Evolutionary conservation across 37 sponge, comb jelly and placozoan species (phyloP).

Genomic region (Dysidea cf. avara): DNA sequence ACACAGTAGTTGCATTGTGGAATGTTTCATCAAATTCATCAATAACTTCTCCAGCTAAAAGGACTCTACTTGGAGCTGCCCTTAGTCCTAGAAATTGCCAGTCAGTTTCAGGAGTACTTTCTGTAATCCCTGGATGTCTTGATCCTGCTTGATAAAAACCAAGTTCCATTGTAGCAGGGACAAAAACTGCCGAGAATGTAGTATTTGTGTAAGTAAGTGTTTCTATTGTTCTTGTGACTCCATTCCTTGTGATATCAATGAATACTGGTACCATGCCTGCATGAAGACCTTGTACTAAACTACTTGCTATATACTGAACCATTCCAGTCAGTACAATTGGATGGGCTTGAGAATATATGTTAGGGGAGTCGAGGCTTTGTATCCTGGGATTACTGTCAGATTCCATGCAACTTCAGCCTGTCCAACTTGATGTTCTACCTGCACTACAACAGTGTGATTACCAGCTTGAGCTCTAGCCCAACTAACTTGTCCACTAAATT

Average conservation of each 20-base stretch:
- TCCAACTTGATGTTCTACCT: conserved; percentile 16
- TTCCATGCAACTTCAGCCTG: conserved; percentile 1
- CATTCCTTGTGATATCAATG: conserved; percentile 14
- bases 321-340: conserved; percentile 18
- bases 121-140: conserved; percentile 9
- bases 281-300: background rate
- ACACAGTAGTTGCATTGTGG: conserved; percentile 19
- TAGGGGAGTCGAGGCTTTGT: conserved; percentile 10
- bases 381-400: conserved; percentile 10
- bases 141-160: conserved; percentile 20
- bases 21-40: conserved; percentile 12
- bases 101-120: background rate
- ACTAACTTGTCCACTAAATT: background rate
- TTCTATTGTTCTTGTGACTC: conserved; percentile 2
- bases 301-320: conserved; percentile 5
- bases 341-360: background rate
- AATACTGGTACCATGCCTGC: conserved; percentile 25
- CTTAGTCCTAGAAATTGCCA: conserved; percentile 30
- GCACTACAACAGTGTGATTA: conserved; percentile 24
- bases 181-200: conserved; percentile 12
- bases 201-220: conserved; percentile 11
- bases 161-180: conserved; percentile 34
- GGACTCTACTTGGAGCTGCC: conserved; percentile 2
- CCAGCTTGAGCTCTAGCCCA: conserved; percentile 35
- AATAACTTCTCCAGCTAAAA: background rate